Percentiles rank a stretch among this genome's conserved stretches.
These are phyloP conservation scores for Margaritifera margaritifera DNA, from an alignment of 2,888 invertebrate genomes.

Conservation along the genomic window DNA sequence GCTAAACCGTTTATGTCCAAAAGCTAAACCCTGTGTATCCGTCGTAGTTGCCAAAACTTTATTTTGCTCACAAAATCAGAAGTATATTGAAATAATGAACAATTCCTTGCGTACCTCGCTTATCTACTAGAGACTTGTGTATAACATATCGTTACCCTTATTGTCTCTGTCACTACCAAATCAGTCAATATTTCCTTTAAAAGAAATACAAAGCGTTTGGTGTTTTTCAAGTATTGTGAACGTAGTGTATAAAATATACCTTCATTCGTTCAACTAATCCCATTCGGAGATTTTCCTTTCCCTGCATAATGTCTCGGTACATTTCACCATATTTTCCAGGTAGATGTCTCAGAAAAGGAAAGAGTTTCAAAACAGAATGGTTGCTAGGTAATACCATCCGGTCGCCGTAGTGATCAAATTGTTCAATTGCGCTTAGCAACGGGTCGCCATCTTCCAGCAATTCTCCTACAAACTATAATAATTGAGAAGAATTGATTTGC, in stretches of 20 bases:
- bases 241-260: constrained; percentile 14
- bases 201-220: too few species aligned
- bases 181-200: too few species aligned
- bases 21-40: too few species aligned
- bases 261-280: constrained; percentile 27
- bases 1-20: too few species aligned
- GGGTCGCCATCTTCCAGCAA: constrained; percentile 23
- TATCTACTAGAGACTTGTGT: too few species aligned
- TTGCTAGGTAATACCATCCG: constrained; percentile 41
- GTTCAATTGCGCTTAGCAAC: constrained; percentile 23
- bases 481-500: neutral
- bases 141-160: too few species aligned
- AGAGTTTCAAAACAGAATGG: constrained; percentile 35
- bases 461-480: constrained; percentile 38
- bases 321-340: constrained; percentile 43
- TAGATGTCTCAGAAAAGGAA: constrained; percentile 42
- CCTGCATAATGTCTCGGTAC: constrained; percentile 25
- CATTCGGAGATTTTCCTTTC: constrained; percentile 16
- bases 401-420: constrained; percentile 42
- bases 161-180: too few species aligned
- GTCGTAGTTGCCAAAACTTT: too few species aligned
- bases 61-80: too few species aligned
- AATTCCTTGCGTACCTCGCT: too few species aligned
- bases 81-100: too few species aligned
- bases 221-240: too few species aligned